A percentile compares a stretch with the other conserved stretches of the same genome.
Evolutionary conservation across 2,113 vertebrate genomes (phyloP).

Genomic region (Hippocampus barbouri): DNA sequence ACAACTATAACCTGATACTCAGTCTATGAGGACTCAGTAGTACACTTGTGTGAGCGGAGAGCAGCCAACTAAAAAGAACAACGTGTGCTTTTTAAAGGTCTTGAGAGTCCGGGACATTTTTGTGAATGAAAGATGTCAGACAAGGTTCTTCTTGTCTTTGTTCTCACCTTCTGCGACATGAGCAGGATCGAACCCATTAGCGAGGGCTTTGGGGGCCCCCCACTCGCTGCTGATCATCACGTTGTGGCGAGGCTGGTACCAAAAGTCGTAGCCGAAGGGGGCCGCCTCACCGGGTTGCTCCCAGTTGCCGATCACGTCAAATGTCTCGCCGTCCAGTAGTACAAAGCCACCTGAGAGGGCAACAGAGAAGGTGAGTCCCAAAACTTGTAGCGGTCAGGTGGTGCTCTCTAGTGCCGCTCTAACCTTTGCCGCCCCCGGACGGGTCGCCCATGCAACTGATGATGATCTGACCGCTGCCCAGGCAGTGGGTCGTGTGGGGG

Average conservation of each 20-base stretch:
- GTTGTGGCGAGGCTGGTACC: constrained; percentile 93
- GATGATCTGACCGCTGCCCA: constrained; percentile 86
- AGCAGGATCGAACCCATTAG: constrained; percentile 74
- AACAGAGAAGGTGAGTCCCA: background rate
- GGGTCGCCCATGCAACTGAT: constrained; percentile 86
- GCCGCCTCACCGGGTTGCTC: constrained; percentile 73
- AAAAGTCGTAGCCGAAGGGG: constrained; percentile 85
- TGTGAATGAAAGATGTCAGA: background rate
- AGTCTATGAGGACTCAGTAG: background rate
- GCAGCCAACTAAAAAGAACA: background rate
- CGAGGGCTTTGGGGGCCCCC: constrained; percentile 77
- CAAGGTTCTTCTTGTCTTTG: background rate
- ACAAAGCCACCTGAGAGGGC: constrained; percentile 78
- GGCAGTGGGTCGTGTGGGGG: constrained; percentile 87
- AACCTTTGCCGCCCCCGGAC: constrained; percentile 84
- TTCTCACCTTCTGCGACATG: constrained; percentile 76
- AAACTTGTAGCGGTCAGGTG: background rate
- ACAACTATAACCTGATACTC: background rate
- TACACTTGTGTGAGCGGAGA: background rate
- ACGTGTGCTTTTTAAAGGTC: background rate
- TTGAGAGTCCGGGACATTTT: background rate
- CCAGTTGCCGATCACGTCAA: constrained; percentile 88
- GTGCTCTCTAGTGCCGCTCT: background rate
- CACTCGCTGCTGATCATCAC: constrained; percentile 92
- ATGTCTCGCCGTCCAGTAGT: constrained; percentile 86